Base-by-base conservation (phyloP, 2,888 invertebrate genomes). In the Drosophila macrothrix region DNA sequence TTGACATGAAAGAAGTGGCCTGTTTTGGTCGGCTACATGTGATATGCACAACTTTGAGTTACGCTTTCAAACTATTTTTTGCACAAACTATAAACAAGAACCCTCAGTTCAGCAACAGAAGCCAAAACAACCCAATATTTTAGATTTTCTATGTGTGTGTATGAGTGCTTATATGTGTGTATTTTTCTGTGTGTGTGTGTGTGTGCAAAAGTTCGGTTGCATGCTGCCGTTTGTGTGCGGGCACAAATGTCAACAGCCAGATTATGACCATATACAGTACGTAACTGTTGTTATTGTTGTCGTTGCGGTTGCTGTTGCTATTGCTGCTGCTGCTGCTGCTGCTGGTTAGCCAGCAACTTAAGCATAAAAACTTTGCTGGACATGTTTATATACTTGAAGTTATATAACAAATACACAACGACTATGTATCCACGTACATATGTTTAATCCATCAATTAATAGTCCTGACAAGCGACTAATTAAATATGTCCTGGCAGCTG, bases 361-460 rank as follows among this genome's bases (percentile, higher is more conserved):
- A 81, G 73, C 73, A 60, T 41, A 64, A 63, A 64, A 73, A 72
- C 54, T 55, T 50, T 50, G 43, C 55, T 39, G 66, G 19, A 53
- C 58, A 58, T 37, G 33, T 50, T 39, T 53, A 60, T 60, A 52
- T 66, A 54, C 41, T 39, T 12, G 12, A 22, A n/a, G 29, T 10
- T 61, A 68, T 62, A 68, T 46, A 41, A 41, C 29, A 53, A 49
- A 39, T 33, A n/a, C 22, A 22, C 62, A 41, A 35, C 16, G 39
- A 29, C 31, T 25, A 61, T 56, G 35, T 53, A 22, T 41, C 22
- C 35, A 52, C 41, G 28, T 66, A 41, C 60, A 73, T 67, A 67
- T 66, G 66, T 66, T 73, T 77, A 85, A 83, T 85, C 83, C 85
- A 83, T 83, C 85, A 83, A 85, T 85, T 84, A 84, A 78, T 78